These are phyloP conservation scores for Halichoeres trimaculatus DNA, from an alignment of 2,113 vertebrate genomes.

Conservation along the genomic window DNA sequence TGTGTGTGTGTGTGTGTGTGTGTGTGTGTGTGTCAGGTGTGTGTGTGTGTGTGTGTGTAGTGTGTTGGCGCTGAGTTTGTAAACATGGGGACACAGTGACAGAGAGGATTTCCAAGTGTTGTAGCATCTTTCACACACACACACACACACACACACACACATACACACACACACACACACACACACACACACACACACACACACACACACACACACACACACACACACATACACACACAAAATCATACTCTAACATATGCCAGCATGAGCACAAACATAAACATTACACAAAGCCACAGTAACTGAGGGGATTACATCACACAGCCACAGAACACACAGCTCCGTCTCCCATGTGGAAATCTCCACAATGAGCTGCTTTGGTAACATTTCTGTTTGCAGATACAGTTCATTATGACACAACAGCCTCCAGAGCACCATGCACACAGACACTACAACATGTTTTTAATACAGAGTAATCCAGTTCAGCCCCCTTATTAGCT, in stretches of 20 bases:
- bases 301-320: background rate
- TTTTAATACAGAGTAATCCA: no score
- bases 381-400: background rate
- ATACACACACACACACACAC: background rate
- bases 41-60: constrained; percentile 14
- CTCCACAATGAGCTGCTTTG: background rate
- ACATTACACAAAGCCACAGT: constrained; percentile 21
- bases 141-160: constrained; percentile 8
- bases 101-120: constrained; percentile 48
- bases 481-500: no score
- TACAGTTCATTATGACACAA: background rate
- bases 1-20: constrained; percentile 26
- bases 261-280: constrained; percentile 18
- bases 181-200: background rate
- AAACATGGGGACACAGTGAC: constrained; percentile 4
- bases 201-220: background rate
- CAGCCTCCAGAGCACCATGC: no score
- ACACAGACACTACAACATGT: no score
- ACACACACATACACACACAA: no score
- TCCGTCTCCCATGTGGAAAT: background rate
- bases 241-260: constrained; percentile 1
- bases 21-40: constrained; percentile 8
- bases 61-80: constrained; percentile 17
- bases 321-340: background rate
- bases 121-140: constrained; percentile 24